These are phyloP conservation scores for Lateolabrax maculatus DNA, from an alignment of 2,797 vertebrate species.

Conservation along the genomic window DNA sequence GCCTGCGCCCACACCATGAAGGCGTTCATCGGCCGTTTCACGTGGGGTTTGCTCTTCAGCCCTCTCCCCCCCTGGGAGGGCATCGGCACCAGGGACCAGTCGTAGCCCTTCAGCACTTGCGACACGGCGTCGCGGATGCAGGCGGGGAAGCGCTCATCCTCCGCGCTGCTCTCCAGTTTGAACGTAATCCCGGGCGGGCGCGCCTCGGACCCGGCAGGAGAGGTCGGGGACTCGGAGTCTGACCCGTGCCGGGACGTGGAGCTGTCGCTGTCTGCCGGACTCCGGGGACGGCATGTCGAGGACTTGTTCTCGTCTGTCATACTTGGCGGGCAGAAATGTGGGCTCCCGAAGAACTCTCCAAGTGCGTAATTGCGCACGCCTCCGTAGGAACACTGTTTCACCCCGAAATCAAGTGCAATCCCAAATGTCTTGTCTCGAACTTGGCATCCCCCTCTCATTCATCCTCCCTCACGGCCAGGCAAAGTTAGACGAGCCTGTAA, in stretches of 20 bases:
- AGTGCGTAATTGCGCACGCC: conserved; percentile 59
- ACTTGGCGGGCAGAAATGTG: conserved; percentile 73
- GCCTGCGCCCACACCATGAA: conserved; percentile 93
- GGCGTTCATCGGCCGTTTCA: conserved; percentile 91
- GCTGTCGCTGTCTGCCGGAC: conserved; percentile 87
- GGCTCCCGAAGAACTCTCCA: conserved; percentile 8
- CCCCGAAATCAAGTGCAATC: conserved; percentile 21
- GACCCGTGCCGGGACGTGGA: conserved; percentile 87
- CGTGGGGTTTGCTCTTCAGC: conserved; percentile 89
- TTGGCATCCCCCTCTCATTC: conserved; percentile 17
- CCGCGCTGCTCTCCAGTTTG: conserved; percentile 69
- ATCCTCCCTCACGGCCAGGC: neutral
- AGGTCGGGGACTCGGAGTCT: conserved; percentile 85
- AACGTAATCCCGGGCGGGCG: conserved; percentile 67
- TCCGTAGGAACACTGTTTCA: neutral
- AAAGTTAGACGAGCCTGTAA: neutral
- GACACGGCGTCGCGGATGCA: conserved; percentile 94
- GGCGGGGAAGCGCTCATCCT: conserved; percentile 90
- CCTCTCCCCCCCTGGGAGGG: conserved; percentile 86
- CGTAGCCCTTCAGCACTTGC: conserved; percentile 93
- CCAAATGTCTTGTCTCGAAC: neutral
- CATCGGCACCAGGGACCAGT: conserved; percentile 93
- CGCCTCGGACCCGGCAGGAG: conserved; percentile 73
- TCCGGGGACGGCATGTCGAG: conserved; percentile 82
- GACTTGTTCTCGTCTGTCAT: conserved; percentile 88